A percentile compares a stretch with the other conserved stretches of the same genome.
These are phyloP conservation scores for Phenganax stokvisi DNA, from an alignment of 92 coral and sea anemone species.

Conservation along the genomic window DNA sequence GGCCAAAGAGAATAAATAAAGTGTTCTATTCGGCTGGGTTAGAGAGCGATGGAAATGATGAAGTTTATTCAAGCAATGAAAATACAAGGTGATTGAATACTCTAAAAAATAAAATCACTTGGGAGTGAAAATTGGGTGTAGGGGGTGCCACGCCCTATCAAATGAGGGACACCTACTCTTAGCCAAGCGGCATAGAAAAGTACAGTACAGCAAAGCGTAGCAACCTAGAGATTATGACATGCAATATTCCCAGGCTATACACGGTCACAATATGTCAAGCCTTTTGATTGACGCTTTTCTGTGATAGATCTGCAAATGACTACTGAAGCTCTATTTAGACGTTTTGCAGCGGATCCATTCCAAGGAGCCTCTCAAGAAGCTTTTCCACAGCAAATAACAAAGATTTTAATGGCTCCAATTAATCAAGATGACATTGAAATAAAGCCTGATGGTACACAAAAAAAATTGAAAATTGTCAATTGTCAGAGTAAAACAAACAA, in stretches of 20 bases:
- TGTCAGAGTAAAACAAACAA: too few species aligned
- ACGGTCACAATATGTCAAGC: too few species aligned
- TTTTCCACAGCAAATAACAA: constrained; percentile 57
- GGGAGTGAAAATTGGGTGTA: background rate
- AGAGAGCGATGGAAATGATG: constrained; percentile 12
- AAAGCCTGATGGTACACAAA: constrained; percentile 82
- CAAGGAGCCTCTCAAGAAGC: constrained; percentile 77
- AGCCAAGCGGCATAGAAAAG: background rate
- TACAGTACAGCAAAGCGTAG: too few species aligned
- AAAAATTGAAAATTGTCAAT: background rate
- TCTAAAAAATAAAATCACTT: too few species aligned
- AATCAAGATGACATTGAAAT: constrained; percentile 76
- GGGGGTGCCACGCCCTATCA: constrained; percentile 6
- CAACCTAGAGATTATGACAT: background rate
- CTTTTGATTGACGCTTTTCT: background rate
- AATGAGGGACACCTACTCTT: background rate
- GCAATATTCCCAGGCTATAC: background rate
- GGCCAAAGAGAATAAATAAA: background rate
- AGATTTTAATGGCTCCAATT: constrained; percentile 77
- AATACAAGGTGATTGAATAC: background rate
- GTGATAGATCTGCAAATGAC: background rate
- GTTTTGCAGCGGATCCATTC: constrained; percentile 48
- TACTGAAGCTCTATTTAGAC: background rate
- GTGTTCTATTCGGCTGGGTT: constrained; percentile 4
- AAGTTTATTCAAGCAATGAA: constrained; percentile 1